These are phyloP conservation scores for Hydropotes inermis DNA, from an alignment of 2,113 vertebrate genomes.

Conservation along the genomic window DNA sequence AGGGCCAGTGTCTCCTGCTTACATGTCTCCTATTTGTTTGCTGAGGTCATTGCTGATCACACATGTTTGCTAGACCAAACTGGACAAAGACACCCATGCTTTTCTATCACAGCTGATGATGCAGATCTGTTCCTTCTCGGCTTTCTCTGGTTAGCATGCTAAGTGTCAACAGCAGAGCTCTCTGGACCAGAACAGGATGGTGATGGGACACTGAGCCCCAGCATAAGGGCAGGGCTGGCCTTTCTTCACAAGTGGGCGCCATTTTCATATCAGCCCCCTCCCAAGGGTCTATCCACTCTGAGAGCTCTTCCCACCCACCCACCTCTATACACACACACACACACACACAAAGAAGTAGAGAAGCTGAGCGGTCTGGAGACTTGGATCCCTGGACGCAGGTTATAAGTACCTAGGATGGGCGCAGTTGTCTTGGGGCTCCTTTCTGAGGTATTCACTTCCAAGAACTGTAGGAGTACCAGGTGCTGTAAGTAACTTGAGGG, in stretches of 20 bases:
- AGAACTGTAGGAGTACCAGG: neutral
- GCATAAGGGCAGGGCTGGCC: neutral
- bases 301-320: neutral
- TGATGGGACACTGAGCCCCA: neutral
- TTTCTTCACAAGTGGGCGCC: neutral
- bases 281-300: too few relatives aligned
- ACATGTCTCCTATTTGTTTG: neutral
- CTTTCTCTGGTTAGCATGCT: neutral
- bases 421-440: neutral
- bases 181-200: neutral
- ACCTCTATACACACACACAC: neutral
- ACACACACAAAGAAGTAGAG: neutral
- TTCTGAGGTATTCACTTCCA: neutral
- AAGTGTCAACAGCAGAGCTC: neutral
- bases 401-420: neutral
- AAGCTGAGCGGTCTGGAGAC: fast-evolving
- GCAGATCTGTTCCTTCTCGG: neutral
- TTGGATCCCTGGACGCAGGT: neutral
- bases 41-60: neutral
- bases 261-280: neutral
- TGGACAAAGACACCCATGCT: neutral
- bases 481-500: neutral
- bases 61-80: neutral
- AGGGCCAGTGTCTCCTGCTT: neutral
- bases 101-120: neutral